Evolutionary conservation across 1,140 invertebrate genomes (phyloP), one percentile per base, ranked within the genome.

Genomic region (Drosophila rufa): DNA sequence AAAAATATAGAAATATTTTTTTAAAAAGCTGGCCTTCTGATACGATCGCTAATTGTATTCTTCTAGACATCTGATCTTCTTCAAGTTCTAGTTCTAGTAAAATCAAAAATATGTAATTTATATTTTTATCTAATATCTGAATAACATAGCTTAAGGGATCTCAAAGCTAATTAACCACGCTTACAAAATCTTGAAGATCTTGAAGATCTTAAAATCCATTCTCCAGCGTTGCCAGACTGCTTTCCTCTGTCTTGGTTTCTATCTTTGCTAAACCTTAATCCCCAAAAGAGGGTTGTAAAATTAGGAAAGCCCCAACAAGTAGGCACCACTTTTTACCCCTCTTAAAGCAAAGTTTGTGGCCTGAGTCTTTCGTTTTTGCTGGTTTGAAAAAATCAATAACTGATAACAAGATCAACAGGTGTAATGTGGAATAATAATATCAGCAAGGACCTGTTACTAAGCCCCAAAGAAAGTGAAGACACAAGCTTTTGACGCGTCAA

Each of bases 331-430:
- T 15, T 61, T 58, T 36, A 3, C 4, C 27, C 11, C 0, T 14
- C 5, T n/a, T 4, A n/a, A 0, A 45, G 2, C 0, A 4, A 67
- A 75, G 85, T 89, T 90, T 51, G 78, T 84, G 69, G 30, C 70
- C 51, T 75, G 61, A 90, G 85, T 89, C 85, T 58, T 89, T 81
- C 42, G 62, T 61, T 67, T 67, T 64, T 57, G 30, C 3, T 6
- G 33, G 17, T 19, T 38, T 25, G 2, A 2, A 17, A 62, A 33
- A 40, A 30, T 4, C 40, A 58, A 38, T 42, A 15, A 70, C 30
- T 57, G 17, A 15, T n/a, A 57, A 50, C 36, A 36, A 4, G 22
- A 50, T 27, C 14, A 6, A 59, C 22, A 19, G 17, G 55, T 27
- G 27, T n/a, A 22, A 51, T 30, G 17, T 12, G 25, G 40, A 76